Conservation (phyloP, 2,888 invertebrate species). For the Rugalucina vietnamica region DNA sequence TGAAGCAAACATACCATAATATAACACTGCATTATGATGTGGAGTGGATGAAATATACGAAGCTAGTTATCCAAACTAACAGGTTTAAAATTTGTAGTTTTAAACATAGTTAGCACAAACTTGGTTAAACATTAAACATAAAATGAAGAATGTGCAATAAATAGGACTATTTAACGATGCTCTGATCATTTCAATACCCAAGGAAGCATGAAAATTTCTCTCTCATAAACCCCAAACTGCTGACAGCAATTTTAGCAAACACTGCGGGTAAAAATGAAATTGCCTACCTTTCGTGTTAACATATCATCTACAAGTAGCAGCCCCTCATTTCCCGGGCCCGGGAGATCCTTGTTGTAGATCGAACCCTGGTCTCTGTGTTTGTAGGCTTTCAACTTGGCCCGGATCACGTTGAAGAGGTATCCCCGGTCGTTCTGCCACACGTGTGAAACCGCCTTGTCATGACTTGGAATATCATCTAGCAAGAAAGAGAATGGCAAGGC, state of each 20-base stretch:
- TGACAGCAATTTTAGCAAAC: too few relatives aligned
- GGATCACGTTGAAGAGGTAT: conserved; percentile 69
- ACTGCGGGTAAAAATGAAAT: not conserved
- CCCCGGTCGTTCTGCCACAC: conserved; percentile 74
- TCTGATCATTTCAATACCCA: too few relatives aligned
- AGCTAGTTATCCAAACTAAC: too few relatives aligned
- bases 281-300: not conserved
- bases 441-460: conserved; percentile 69
- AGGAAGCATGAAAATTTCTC: too few relatives aligned
- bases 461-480: conserved; percentile 62
- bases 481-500: not conserved
- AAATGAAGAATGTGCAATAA: not conserved
- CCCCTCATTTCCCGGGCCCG: conserved; percentile 54
- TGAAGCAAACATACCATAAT: not conserved
- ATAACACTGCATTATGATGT: not conserved
- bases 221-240: too few relatives aligned
- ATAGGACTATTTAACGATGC: too few relatives aligned
- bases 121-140: not conserved
- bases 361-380: conserved; percentile 45
- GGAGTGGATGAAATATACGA: too few relatives aligned
- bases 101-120: too few relatives aligned
- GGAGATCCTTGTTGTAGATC: conserved; percentile 53
- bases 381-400: conserved; percentile 66
- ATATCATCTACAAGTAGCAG: conserved; percentile 47
- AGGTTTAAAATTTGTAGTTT: too few relatives aligned